Evolutionary conservation across 2,113 vertebrate species (phyloP), one percentile per base, ranked within the genome.

Genomic region (Pionites leucogaster): DNA sequence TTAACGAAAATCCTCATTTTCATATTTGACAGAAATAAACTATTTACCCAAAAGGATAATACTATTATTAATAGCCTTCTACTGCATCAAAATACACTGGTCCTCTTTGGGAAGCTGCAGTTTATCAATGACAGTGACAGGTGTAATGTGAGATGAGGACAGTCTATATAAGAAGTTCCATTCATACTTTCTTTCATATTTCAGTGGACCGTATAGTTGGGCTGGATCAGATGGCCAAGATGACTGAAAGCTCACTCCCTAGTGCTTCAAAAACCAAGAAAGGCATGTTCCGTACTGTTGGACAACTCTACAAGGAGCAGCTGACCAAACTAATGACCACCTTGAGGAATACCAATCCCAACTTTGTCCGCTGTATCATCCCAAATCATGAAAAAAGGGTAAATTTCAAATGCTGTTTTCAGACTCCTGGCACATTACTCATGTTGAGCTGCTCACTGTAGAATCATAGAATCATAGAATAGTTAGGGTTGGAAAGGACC

Each of bases 291-390:
- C 99, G 99, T 65, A 99, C 99, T 0, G 99, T 99, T 92, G 99
- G 99, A 20, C 99, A 99, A 96, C 98, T 99, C 49, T 99, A 99
- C 76, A 99, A 99, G 95, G 99, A 99, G 96, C 99, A 99, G 63
- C 98, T 99, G 93, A 97, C 98, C 69, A 99, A 99, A 92, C 98
- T 99, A 89, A 99, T 99, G 99, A 99, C 99, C 75, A 99, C 99
- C 1, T 96, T 99, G 65, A 98, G 99, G 95, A 99, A 99, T 74
- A 99, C 99, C 14, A 99, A 98, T 35, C 99, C 99, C 81, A 99
- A 99, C 98, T 99, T 99, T 6, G 98, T 99, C 50, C 99, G 99
- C 93, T 99, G 99, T 94, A 99, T 99, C 97, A 99, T 99, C 96
- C 99, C 99, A 94, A 99, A 99, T 96, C 99, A 99, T 1, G 99